Evolutionary conservation across 2,888 invertebrate species (phyloP).

Genomic region (Campopleginae sp.): DNA sequence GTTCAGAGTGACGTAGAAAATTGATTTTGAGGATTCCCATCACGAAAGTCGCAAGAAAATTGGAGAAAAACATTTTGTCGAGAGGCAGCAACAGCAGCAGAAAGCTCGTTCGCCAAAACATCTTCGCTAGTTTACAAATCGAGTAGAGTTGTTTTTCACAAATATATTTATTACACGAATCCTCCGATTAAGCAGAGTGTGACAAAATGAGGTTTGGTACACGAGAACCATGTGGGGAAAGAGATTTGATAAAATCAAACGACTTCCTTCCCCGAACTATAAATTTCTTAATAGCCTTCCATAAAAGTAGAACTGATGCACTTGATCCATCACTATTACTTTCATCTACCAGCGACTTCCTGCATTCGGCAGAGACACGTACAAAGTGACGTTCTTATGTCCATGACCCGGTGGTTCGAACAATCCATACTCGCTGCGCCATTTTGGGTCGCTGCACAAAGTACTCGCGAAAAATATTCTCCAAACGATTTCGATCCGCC

Average conservation of each 20-base stretch:
- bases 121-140: background rate
- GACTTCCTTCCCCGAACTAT: background rate
- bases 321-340: constrained; percentile 9
- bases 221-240: background rate
- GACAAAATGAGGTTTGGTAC: background rate
- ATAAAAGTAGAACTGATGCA: background rate
- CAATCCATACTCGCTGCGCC: background rate
- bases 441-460: constrained; percentile 23
- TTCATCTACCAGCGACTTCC: background rate
- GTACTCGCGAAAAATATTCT: constrained; percentile 18
- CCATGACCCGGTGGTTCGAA: background rate
- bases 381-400: constrained; percentile 23
- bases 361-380: constrained; percentile 8
- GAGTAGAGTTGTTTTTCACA: background rate
- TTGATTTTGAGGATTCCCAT: background rate
- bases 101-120: background rate
- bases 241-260: constrained; percentile 25
- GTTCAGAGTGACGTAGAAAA: background rate
- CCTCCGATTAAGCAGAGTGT: background rate
- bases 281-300: constrained; percentile 2
- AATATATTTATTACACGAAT: background rate
- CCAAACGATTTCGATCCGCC: constrained; percentile 18
- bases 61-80: background rate
- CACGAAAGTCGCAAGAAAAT: background rate
- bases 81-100: background rate